phyloP scores from a whole-genome alignment of 1,140 invertebrate species.

The Bactericera cockerelli region DNA sequence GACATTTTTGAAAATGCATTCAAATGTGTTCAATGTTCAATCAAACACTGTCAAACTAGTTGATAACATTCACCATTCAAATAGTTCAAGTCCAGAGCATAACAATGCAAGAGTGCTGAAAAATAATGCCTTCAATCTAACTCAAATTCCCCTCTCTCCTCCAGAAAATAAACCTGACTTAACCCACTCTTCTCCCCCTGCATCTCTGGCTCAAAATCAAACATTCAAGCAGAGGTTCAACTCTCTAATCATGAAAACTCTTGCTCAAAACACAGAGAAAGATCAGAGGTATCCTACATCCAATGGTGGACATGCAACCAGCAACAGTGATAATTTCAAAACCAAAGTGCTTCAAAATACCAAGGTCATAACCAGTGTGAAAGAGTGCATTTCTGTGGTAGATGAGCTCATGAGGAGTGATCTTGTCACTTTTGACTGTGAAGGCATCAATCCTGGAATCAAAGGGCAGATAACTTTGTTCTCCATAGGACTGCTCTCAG shows the following conservation, averaged over 20 bases:
- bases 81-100: neutral
- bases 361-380: constrained; percentile 54
- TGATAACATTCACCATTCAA: constrained; percentile 12
- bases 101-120: neutral
- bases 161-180: constrained; percentile 1
- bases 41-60: constrained; percentile 66
- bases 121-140: constrained; percentile 16
- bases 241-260: constrained; percentile 67
- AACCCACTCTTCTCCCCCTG: constrained; percentile 23
- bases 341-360: constrained; percentile 63
- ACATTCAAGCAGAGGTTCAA: constrained; percentile 74
- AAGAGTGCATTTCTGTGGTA: constrained; percentile 59
- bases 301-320: constrained; percentile 21
- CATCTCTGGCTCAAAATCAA: constrained; percentile 38
- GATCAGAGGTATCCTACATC: constrained; percentile 39
- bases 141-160: constrained; percentile 8
- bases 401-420: constrained; percentile 51
- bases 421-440: constrained; percentile 58
- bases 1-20: constrained; percentile 77
- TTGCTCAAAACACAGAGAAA: constrained; percentile 77
- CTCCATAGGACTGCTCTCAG: constrained; percentile 64
- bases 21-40: constrained; percentile 78
- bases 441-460: constrained; percentile 75
- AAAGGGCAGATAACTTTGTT: constrained; percentile 72
- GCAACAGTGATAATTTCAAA: constrained; percentile 52